phyloP scores from a whole-genome alignment of 2,113 vertebrate species.

The Trogon surrucura region DNA sequence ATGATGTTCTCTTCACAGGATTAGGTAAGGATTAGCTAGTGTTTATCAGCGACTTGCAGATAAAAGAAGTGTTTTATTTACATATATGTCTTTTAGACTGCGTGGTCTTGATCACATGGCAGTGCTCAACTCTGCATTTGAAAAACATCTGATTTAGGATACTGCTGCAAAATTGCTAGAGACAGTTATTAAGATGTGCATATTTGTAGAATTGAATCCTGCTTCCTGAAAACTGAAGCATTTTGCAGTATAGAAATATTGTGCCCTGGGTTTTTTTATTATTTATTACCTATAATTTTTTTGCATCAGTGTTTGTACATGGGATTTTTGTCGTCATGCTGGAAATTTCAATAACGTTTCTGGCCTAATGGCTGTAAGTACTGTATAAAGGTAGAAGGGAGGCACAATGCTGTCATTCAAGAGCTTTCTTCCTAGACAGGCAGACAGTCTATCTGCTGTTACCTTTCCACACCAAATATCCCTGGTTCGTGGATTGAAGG shows the following conservation, averaged over 20 bases:
- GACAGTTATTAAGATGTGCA: neutral
- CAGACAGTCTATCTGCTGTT: neutral
- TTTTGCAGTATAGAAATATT: neutral
- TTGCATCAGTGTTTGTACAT: neutral
- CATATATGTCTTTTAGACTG: neutral
- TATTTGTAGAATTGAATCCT: neutral
- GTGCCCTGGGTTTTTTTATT: neutral
- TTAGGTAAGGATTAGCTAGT: constrained; percentile 56
- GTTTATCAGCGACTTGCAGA: constrained; percentile 9
- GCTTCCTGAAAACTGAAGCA: neutral
- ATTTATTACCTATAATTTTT: neutral
- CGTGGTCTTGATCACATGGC: neutral
- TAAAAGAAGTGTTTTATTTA: constrained; percentile 36
- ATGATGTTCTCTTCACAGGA: constrained; percentile 31
- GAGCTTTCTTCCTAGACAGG: neutral
- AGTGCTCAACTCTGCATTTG: neutral
- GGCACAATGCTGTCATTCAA: neutral
- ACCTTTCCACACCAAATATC: neutral
- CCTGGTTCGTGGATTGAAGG: neutral
- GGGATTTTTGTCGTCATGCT: neutral
- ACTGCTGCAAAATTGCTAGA: neutral
- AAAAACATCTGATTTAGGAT: neutral
- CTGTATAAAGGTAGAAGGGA: neutral
- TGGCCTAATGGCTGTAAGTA: neutral
- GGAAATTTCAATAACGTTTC: neutral